phyloP scores from a whole-genome alignment of 2,113 vertebrate species.

The Dasyurus viverrinus region DNA sequence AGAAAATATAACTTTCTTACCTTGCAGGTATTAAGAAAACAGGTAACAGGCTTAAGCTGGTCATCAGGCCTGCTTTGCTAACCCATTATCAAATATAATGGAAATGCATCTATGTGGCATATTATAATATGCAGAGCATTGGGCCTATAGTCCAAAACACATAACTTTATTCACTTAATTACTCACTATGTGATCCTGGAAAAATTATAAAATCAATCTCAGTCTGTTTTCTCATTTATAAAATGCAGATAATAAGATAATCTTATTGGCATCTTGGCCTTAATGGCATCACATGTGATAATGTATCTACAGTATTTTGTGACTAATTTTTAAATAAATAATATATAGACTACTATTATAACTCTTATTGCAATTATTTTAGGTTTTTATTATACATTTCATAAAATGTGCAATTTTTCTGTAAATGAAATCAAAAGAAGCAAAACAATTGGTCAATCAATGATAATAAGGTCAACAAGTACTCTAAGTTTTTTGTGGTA shows the following conservation, averaged over 20 bases:
- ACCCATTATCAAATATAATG: no score
- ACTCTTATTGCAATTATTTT: neutral
- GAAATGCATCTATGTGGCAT: no score
- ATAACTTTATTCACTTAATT: no score
- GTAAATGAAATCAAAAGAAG: neutral
- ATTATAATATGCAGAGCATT: no score
- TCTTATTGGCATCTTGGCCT: no score
- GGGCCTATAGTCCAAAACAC: no score
- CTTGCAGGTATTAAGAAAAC: neutral
- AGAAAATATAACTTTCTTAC: neutral
- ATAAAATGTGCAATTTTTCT: neutral
- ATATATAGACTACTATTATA: neutral
- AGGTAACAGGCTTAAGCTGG: neutral
- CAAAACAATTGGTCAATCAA: neutral
- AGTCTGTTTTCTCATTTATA: no score
- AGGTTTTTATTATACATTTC: neutral
- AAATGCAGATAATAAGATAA: neutral
- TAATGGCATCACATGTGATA: neutral
- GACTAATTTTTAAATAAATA: neutral
- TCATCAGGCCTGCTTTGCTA: neutral
- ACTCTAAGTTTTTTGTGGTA: neutral
- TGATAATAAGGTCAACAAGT: neutral
- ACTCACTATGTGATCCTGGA: no score
- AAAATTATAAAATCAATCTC: no score
- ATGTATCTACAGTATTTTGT: neutral